Base-by-base conservation (phyloP, 2,888 invertebrate genomes). In the Euzophera pinguis region DNA sequence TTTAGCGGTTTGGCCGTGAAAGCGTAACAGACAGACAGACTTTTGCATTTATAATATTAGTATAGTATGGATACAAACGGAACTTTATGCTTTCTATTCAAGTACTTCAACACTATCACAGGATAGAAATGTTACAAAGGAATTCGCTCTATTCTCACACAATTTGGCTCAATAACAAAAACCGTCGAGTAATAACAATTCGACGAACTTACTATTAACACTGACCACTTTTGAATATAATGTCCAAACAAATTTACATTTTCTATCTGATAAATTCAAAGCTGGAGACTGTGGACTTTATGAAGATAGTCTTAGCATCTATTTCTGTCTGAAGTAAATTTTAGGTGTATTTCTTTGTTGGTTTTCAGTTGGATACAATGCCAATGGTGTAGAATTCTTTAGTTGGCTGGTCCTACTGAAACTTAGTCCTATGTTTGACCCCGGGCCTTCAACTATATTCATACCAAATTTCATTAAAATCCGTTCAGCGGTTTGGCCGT, bases 321-420 rank as follows among this genome's bases (percentile, higher is more conserved):
- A 39, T 39, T 39, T 3, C 16, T 10, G 8, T 29, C 37, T 50
- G 42, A 17, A 8, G n/a, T 12, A 43, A 3, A 10, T 4, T 42
- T 10, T 6, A 27, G 37, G 42, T 47, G 53, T 50, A 55, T 22
- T 43, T 51, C 41, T 58, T 55, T 38, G 47, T 27, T 66, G 56
- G 65, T 58, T 14, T 55, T 57, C 62, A 64, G 67, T 69, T 82
- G 81, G 83, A 83, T 76, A 65, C 67, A 69, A 58, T 78, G 80
- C 82, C 80, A 78, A 70, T 72, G 79, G 81, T 79, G 79, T 73
- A 76, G 84, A 77, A 84, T 83, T 85, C 83, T 84, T 83, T 82
- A 80, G 82, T 78, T 81, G 81, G 81, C 76, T 63, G 64, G 69
- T 67, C 65, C 22, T 45, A 17, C 17, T 42, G 42, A 35, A 50